Evolutionary conservation across 2,888 invertebrate genomes (phyloP).

Genomic region (Troglohyphantes excavatus): DNA sequence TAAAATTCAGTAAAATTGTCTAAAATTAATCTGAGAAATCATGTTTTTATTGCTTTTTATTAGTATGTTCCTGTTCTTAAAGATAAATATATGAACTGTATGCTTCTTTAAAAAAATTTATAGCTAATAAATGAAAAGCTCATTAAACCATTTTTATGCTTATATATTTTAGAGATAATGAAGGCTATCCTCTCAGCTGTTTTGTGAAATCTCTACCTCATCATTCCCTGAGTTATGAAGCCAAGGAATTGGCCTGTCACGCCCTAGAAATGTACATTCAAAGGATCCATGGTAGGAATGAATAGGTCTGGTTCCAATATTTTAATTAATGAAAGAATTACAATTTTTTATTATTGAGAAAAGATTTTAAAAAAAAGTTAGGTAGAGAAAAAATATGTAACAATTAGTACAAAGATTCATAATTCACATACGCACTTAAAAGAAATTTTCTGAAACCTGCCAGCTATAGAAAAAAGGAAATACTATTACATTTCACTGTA

Average conservation of each 20-base stretch:
- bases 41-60: no score
- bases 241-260: constrained; percentile 72
- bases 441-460: no score
- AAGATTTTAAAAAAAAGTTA: no score
- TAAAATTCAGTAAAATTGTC: no score
- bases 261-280: constrained; percentile 66
- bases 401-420: no score
- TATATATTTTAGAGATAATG: constrained; percentile 17
- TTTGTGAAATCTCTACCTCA: constrained; percentile 51
- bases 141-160: not conserved
- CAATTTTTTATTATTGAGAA: no score
- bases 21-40: no score
- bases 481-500: no score
- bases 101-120: not conserved
- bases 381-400: no score
- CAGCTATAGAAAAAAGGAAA: no score
- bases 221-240: constrained; percentile 64
- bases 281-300: constrained; percentile 54
- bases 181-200: constrained; percentile 57
- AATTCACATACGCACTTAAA: no score
- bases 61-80: not conserved
- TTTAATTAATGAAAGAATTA: not conserved
- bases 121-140: not conserved
- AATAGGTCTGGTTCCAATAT: not conserved
- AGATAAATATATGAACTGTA: no score